Evolutionary conservation across 1,140 invertebrate species (phyloP).

Genomic region (Drosophila aff.): DNA sequence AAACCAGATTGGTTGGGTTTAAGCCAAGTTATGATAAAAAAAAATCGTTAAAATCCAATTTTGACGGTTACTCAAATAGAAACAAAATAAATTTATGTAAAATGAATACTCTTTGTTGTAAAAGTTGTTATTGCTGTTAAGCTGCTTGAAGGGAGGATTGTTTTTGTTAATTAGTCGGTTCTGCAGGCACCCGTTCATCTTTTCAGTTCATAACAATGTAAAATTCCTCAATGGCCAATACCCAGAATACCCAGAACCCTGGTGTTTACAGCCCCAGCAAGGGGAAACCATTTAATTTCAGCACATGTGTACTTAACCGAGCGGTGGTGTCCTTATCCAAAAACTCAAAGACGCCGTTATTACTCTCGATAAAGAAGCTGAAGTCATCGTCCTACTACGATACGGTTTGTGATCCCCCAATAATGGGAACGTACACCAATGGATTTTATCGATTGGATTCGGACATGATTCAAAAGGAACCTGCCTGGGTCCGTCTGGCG

Average conservation of each 20-base stretch:
- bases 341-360: background rate
- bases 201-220: background rate
- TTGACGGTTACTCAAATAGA: no score
- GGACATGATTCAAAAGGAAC: constrained; percentile 27
- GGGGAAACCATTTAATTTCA: constrained; percentile 2
- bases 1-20: no score
- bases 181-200: background rate
- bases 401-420: constrained; percentile 42
- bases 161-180: no score
- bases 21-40: no score
- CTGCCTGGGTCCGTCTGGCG: constrained; percentile 1
- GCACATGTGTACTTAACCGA: constrained; percentile 6
- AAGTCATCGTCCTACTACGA: constrained; percentile 42
- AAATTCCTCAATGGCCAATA: background rate
- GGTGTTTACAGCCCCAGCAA: background rate
- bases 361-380: constrained; percentile 19
- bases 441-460: constrained; percentile 8
- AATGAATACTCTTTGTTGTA: no score
- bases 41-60: no score
- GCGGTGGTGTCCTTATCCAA: constrained; percentile 12
- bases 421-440: constrained; percentile 6
- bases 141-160: no score
- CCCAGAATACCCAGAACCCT: background rate
- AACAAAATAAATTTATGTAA: no score
- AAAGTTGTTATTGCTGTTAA: no score